Conservation (phyloP, 1,140 invertebrate species). For the Danaus melanippus region DNA sequence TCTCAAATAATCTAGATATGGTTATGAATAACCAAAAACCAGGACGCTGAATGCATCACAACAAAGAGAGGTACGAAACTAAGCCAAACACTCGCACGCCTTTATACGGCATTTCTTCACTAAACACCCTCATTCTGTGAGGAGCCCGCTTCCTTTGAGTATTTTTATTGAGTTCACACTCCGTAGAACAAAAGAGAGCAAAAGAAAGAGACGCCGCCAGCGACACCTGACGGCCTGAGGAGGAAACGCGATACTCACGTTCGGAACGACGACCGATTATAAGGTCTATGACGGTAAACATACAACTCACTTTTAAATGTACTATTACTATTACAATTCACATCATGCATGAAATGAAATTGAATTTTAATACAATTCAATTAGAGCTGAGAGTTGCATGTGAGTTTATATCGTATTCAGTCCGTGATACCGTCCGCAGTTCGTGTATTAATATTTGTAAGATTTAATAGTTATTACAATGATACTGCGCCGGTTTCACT, state of each 20-base stretch:
- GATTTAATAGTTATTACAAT: conserved; percentile 67
- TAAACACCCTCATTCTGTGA: conserved; percentile 47
- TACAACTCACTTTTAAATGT: conserved; percentile 25
- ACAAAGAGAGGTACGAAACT: conserved; percentile 32
- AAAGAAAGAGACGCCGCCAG: conserved; percentile 58
- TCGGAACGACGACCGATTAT: conserved; percentile 16
- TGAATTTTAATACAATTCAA: conserved; percentile 9
- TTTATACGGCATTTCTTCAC: conserved; percentile 29
- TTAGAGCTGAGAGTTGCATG: conserved; percentile 18
- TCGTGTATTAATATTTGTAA: conserved; percentile 64
- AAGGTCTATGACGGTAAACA: conserved; percentile 17
- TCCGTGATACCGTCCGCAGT: conserved; percentile 64
- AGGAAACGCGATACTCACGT: conserved; percentile 58
- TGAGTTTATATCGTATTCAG: conserved; percentile 38
- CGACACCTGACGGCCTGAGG: conserved; percentile 66
- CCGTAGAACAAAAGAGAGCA: conserved; percentile 58
- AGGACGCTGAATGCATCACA: conserved; percentile 24
- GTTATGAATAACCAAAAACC: conserved; percentile 31
- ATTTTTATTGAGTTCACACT: conserved; percentile 64
- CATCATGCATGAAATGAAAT: conserved; percentile 7
- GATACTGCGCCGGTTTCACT: conserved; percentile 22
- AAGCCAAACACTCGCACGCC: conserved; percentile 38
- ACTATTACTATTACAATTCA: conserved; percentile 5
- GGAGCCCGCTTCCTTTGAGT: conserved; percentile 48
- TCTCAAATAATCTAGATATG: conserved; percentile 28